Base-by-base conservation (phyloP, 2,113 vertebrate genomes). In the Oncorhynchus gorbuscha region DNA sequence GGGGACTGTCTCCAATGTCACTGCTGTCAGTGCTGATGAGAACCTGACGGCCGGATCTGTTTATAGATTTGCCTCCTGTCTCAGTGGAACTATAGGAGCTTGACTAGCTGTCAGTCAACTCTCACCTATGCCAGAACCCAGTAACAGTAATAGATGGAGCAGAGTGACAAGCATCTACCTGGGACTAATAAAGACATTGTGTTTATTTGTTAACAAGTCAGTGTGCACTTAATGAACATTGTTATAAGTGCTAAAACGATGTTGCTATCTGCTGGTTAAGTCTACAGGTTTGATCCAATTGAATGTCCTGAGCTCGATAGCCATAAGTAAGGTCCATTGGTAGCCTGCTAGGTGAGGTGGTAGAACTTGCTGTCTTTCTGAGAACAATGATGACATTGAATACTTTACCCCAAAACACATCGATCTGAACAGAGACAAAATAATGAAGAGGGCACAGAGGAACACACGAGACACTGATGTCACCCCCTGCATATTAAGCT, bases 91-190 rank as follows among this genome's bases (percentile, higher is more conserved):
- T 74, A 65, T 45, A 48, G 35, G 35, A 35, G n/a, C 61, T 18
- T 45, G 72, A 11, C 12, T 65, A 74, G 32, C 72, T 74, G 72
- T 74, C 61, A 74, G 3, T 65, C 32, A 48, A 13, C 70, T 72
- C 12, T 11, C 7, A 28, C 48, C 49, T 30, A 7, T 48, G 9
- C 39, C 20, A 48, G 32, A 35, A 14, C 6, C 28, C n/a, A 30
- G 32, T 16, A 26, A 5, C 59, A 26, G 59, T 45, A 13, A 8
- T 5, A 18, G n/a, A 26, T n/a, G 16, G 59, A 51, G 45, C 9
- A 71, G 69, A 71, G 75, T 30, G 45, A 59, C 67, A 51, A 55
- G 16, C 4, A 14, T 55, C 5, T 55, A 18, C 49, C 4, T 16
- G 4, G 14, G 49, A 55, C 39, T 45, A 45, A 45, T 45, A 45